Evolutionary conservation across 1,140 invertebrate species (phyloP).

Genomic region (Eupristina koningsbergeri): DNA sequence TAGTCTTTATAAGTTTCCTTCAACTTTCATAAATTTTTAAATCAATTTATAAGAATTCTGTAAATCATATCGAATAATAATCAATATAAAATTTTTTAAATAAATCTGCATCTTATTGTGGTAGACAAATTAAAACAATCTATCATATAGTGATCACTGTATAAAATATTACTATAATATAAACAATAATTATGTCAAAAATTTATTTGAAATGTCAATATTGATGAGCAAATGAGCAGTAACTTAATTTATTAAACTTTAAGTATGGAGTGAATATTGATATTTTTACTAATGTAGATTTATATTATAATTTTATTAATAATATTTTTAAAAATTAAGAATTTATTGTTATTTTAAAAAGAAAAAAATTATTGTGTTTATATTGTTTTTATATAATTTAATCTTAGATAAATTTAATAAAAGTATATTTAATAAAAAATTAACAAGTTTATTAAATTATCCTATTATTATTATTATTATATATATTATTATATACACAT

Average conservation of each 20-base stretch:
- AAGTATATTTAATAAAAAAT: too few species aligned
- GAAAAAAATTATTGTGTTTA: neutral
- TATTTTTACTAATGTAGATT: conserved; percentile 28
- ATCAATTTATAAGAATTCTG: conserved; percentile 6
- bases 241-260: neutral
- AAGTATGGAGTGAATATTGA: neutral
- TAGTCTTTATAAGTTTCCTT: too few species aligned
- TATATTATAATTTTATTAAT: too few species aligned
- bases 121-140: neutral
- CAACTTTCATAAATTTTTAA: neutral
- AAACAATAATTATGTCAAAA: neutral
- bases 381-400: neutral
- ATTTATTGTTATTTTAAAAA: conserved; percentile 13
- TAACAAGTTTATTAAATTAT: too few species aligned
- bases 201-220: neutral
- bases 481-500: neutral
- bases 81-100: neutral
- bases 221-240: too few species aligned
- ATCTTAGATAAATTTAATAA: neutral
- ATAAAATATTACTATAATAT: conserved; percentile 9
- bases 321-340: neutral
- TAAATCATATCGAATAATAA: neutral
- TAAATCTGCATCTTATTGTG: conserved; percentile 3
- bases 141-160: neutral
- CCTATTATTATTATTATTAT: too few species aligned